Evolutionary conservation across 2,888 invertebrate species (phyloP), one percentile per base, ranked within the genome.

Genomic region (Lobophora halterata): DNA sequence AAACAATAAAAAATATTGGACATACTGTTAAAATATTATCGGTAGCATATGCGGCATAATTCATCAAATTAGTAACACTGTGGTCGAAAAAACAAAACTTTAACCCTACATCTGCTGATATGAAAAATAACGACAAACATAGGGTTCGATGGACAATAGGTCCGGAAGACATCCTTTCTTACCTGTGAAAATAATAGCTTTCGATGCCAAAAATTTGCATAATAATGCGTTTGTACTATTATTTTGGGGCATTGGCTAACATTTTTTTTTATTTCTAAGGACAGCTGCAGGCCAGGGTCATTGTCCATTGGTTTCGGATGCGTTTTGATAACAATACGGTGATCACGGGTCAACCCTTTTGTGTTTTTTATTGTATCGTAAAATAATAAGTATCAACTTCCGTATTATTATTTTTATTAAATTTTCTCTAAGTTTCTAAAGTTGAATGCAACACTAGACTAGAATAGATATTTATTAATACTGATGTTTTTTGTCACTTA

Each of bases 181-280:
- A 83, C 85, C 85, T 85, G 85, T 70, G 75, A 75, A 63, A 79
- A 85, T 81, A 83, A 85, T 79, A 71, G 75, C 68, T 58, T 69
- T 66, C 60, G 66, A 65, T 56, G 58, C 47, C 26, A 52, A 54
- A 17, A 61, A 86, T 87, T 87, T 68, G 72, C 87, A 87, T 87
- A 85, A 87, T 86, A 87, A 86, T 85, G 69, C 71, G 59, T 70
- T 55, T 55, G 50, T 56, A 73, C 75, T 80, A 82, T 82, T 82
- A 80, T 82, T 83, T 82, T 65, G 67, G 72, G 69, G 66, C 76
- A 73, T 76, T 69, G 77, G 78, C 72, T 30, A 13, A 20, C 29
- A 1, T 30, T 64, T 68, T 63, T 69, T 69, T 64, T 74, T 70
- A 65, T 70, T 62, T 55, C 55, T 59, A 28, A 39, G 77, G 81